A percentile compares a stretch with the other conserved stretches of the same genome.
phyloP scores from a whole-genome alignment of 2,888 invertebrate species.

The Plagiodera versicolora region DNA sequence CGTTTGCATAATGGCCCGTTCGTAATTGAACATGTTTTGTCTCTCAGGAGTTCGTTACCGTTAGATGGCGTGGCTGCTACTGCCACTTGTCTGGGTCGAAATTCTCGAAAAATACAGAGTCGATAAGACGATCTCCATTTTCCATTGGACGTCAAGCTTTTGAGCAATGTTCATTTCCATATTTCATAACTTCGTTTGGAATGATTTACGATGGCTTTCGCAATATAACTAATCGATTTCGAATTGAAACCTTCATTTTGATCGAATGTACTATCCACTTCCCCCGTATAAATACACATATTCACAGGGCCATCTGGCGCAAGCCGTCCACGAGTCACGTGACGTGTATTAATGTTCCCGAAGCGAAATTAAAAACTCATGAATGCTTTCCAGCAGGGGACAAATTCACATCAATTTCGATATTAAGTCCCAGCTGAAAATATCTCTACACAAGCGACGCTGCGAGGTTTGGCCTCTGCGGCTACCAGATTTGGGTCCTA shows the following conservation, averaged over 20 bases:
- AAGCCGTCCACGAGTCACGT: background rate
- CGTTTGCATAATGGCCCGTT: constrained; percentile 25
- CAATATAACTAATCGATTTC: background rate
- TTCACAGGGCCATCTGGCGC: background rate
- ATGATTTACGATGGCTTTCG: background rate
- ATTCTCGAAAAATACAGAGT: too few relatives aligned
- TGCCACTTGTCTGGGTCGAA: background rate
- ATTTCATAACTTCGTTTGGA: background rate
- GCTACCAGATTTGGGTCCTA: too few relatives aligned
- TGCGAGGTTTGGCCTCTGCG: too few relatives aligned
- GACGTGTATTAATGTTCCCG: constrained; percentile 44
- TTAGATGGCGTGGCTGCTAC: too few relatives aligned
- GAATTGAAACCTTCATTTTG: background rate
- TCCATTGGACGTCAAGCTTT: too few relatives aligned
- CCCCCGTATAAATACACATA: background rate
- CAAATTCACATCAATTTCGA: too few relatives aligned
- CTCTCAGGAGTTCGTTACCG: background rate
- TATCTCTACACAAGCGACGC: too few relatives aligned
- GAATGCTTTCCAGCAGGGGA: constrained; percentile 39
- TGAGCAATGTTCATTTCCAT: background rate
- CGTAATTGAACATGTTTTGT: constrained; percentile 9
- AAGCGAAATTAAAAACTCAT: constrained; percentile 52
- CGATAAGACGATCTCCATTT: too few relatives aligned
- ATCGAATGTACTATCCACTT: background rate
- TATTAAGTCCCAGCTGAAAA: too few relatives aligned